phyloP scores from a whole-genome alignment of 1,140 invertebrate genomes.

The Mercenaria mercenaria region DNA sequence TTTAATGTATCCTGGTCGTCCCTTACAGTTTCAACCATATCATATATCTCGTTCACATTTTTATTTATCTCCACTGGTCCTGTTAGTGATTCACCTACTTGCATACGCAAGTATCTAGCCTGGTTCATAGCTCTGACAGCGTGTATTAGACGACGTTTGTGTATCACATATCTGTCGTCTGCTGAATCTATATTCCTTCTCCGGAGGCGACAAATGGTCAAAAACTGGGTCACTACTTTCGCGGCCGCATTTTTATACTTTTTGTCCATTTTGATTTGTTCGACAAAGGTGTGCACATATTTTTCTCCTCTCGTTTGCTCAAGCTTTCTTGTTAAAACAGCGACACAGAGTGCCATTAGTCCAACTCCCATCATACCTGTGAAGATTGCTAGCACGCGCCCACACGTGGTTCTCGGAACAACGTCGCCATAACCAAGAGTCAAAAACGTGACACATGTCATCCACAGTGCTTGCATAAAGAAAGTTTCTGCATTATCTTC shows the following conservation, averaged over 20 bases:
- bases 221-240: conserved; percentile 79
- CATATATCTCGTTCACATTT: conserved; percentile 74
- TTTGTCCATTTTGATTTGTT: conserved; percentile 80
- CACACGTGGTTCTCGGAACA: conserved; percentile 84
- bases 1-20: conserved; percentile 71
- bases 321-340: conserved; percentile 84
- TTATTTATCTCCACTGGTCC: conserved; percentile 78
- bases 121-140: conserved; percentile 77
- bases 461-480: conserved; percentile 82
- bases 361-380: conserved; percentile 84
- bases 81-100: conserved; percentile 73
- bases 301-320: conserved; percentile 84
- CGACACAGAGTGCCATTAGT: conserved; percentile 84
- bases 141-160: conserved; percentile 76
- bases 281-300: conserved; percentile 82
- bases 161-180: conserved; percentile 68
- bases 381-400: conserved; percentile 80
- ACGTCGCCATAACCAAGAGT: conserved; percentile 85
- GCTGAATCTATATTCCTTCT: conserved; percentile 61
- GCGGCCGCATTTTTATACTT: conserved; percentile 76
- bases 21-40: conserved; percentile 68
- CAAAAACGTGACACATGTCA: conserved; percentile 85
- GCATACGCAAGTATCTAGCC: conserved; percentile 74
- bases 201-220: conserved; percentile 75
- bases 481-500: conserved; percentile 65